Base-by-base conservation (phyloP, 2,888 invertebrate genomes). In the Hydriomena furcata region DNA sequence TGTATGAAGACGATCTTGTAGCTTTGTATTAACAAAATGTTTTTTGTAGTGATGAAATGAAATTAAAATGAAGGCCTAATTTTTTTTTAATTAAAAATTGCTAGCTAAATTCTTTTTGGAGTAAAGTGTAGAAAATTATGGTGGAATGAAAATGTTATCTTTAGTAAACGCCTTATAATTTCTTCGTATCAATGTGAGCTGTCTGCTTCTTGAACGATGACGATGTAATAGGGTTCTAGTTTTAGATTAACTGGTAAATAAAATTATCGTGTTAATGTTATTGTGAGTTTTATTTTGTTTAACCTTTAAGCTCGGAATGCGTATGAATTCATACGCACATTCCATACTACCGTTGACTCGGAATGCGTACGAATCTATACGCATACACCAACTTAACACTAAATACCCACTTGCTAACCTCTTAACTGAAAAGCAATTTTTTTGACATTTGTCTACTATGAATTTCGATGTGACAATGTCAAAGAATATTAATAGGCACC, bases 191-290 rank as follows among this genome's bases (percentile, higher is more conserved):
- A 35, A 44, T 23, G n/a, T 31, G 7, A 8, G 20, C 38, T 27
- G 30, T 31, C n/a, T 13, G n/a, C 1, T 13, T 13, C 17, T 31
- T 23, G 5, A 10, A 20, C 12, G 44, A 58, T 54, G 59, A 61
- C 57, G 53, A 60, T 63, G 63, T 58, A 61, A 64, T 55, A 54
- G 63, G 65, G 64, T 62, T 43, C 28, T 67, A 68, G 65, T 52
- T 10, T 53, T 69, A 72, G 64, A 52, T 24, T 46, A 58, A 53
- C 21, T 51, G 37, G 44, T 55, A 55, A 64, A 61, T 71, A 66
- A 73, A n/a, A 66, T 52, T 60, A 71, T 60, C 50, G 66, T 72
- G 74, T 75, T 73, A 63, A 73, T 62, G 77, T 76, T 76, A 64
- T 42, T 28, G 21, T 32, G 35, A 42, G 58, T 72, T 71, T 76